phyloP scores from a whole-genome alignment of 2,797 vertebrate species.

The Poeciliopsis presidionis region DNA sequence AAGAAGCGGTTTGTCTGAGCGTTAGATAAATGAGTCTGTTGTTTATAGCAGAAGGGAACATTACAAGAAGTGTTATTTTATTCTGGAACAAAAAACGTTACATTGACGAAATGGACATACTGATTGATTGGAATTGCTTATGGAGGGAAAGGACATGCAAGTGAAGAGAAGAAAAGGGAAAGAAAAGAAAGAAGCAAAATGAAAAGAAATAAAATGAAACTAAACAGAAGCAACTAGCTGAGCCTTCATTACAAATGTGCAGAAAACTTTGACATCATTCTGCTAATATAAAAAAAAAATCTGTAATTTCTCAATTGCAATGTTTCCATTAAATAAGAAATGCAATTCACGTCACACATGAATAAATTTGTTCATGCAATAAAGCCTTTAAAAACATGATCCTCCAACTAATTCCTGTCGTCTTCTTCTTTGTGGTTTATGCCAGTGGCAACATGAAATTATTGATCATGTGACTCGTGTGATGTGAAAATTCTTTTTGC shows the following conservation, averaged over 20 bases:
- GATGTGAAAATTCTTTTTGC: too few species aligned
- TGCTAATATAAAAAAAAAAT: fast-evolving
- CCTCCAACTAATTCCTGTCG: too few species aligned
- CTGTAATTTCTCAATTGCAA: too few species aligned
- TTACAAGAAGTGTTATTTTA: neutral
- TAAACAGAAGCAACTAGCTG: neutral
- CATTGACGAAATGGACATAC: neutral
- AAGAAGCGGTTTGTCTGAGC: neutral
- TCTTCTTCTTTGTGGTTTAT: too few species aligned
- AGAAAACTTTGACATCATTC: too few species aligned
- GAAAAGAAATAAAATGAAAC: neutral
- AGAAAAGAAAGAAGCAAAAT: neutral
- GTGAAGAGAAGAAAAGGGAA: neutral
- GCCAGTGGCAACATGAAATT: too few species aligned
- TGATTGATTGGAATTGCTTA: neutral
- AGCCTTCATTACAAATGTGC: too few species aligned
- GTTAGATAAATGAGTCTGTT: neutral
- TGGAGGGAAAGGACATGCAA: neutral
- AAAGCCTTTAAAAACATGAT: too few species aligned
- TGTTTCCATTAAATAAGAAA: too few species aligned
- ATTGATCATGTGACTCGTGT: too few species aligned
- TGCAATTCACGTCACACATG: too few species aligned
- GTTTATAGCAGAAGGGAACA: neutral
- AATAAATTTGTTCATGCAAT: too few species aligned
- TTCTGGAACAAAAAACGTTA: neutral